Conservation (phyloP, 92 coral and sea anemone species). For the Heteractis magnifica region DNA sequence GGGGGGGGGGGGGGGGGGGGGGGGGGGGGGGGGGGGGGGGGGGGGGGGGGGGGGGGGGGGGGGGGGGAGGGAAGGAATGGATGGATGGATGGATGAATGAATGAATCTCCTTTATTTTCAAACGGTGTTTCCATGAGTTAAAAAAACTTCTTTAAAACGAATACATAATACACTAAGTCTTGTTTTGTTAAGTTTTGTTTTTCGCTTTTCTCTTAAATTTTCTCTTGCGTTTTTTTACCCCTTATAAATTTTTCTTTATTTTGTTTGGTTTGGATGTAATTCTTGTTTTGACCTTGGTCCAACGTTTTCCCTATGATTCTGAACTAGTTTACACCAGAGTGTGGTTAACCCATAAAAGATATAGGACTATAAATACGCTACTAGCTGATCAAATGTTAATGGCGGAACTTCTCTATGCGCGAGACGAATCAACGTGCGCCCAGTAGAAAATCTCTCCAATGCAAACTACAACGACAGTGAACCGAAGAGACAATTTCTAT, state of each 20-base stretch:
- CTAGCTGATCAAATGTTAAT: neutral
- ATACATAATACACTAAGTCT: no score
- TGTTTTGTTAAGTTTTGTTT: no score
- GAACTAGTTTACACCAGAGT: neutral
- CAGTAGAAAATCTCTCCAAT: neutral
- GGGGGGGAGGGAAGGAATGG: no score
- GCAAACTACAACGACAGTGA: no score
- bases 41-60: no score
- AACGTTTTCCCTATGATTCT: neutral
- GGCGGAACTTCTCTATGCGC: neutral
- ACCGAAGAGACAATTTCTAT: no score
- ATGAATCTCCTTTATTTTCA: no score
- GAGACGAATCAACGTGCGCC: neutral
- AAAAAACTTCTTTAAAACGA: no score
- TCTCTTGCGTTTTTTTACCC: neutral
- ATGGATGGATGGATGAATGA: no score
- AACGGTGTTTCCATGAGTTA: no score
- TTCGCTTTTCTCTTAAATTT: neutral
- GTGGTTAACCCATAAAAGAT: neutral
- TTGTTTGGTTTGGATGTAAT: neutral
- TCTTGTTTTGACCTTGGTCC: neutral
- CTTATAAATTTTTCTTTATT: neutral
- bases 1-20: no score
- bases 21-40: no score
- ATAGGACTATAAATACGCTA: neutral